Evolutionary conservation across 2,113 vertebrate genomes (phyloP).

Genomic region (Oncorhynchus nerka): DNA sequence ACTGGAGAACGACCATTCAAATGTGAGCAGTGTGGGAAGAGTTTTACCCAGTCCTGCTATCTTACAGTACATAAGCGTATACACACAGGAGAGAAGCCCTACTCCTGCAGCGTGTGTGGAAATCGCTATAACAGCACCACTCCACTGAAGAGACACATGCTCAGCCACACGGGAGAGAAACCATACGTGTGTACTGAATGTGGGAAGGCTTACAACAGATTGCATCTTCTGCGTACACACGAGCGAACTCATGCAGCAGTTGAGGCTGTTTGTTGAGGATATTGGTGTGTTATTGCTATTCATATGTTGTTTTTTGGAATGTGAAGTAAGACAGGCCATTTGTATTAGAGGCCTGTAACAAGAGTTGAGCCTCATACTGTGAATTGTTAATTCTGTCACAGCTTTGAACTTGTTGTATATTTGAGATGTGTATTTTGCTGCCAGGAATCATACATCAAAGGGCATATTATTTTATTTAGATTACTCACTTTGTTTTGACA

Average conservation of each 20-base stretch:
- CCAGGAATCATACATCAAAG: too few relatives aligned
- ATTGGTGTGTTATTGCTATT: neutral
- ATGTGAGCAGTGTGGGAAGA: constrained; percentile 50
- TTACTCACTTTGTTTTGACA: too few relatives aligned
- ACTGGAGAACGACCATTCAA: constrained; percentile 73
- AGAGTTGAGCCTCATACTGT: too few relatives aligned
- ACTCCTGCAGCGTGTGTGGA: constrained; percentile 29
- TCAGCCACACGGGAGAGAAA: constrained; percentile 35
- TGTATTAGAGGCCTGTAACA: too few relatives aligned
- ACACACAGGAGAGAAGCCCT: constrained; percentile 42
- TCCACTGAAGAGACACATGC: constrained; percentile 33
- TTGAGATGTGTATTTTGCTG: too few relatives aligned
- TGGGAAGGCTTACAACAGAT: constrained; percentile 32
- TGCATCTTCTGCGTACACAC: constrained; percentile 13
- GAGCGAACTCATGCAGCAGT: constrained; percentile 11
- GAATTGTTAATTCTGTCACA: too few relatives aligned
- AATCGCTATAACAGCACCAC: constrained; percentile 32
- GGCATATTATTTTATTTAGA: too few relatives aligned
- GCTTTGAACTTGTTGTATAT: too few relatives aligned
- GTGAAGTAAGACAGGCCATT: too few relatives aligned
- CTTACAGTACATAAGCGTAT: constrained; percentile 32
- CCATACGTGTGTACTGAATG: constrained; percentile 36
- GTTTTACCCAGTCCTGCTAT: constrained; percentile 31
- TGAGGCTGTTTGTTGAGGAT: neutral
- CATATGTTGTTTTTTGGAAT: neutral